These are phyloP conservation scores for Stenotaenia linearis DNA, from an alignment of 2,888 invertebrate species.

Conservation along the genomic window DNA sequence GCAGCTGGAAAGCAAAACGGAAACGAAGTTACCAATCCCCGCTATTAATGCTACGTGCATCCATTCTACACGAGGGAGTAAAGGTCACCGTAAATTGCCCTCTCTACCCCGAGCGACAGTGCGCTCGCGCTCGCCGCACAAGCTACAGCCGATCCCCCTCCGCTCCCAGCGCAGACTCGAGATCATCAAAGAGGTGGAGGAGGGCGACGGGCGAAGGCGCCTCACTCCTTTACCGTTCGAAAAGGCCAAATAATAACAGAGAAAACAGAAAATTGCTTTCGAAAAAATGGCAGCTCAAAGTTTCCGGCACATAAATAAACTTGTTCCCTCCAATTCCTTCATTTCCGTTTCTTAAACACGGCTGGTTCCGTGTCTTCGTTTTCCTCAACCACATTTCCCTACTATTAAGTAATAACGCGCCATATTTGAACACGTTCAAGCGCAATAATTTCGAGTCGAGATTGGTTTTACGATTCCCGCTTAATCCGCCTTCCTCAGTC, in stretches of 20 bases:
- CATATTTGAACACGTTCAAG: not conserved
- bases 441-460: too few species aligned
- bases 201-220: constrained; percentile 1
- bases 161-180: constrained; percentile 21
- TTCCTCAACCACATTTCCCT: not conserved
- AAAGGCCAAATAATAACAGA: not conserved
- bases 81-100: constrained; percentile 10
- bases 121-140: constrained; percentile 33
- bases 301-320: not conserved
- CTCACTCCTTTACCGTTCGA: not conserved
- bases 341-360: not conserved
- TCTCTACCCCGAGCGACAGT: constrained; percentile 34
- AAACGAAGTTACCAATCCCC: too few species aligned
- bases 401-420: not conserved
- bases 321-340: not conserved
- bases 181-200: constrained; percentile 31
- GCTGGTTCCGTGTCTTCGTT: not conserved
- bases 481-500: too few species aligned
- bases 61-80: not conserved
- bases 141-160: constrained; percentile 18
- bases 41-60: too few species aligned
- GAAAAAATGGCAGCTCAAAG: not conserved
- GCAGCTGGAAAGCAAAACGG: not conserved
- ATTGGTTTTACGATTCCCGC: too few species aligned
- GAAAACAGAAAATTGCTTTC: not conserved